These are phyloP conservation scores for Mormyrus proboscirostris DNA, from an alignment of 2,797 vertebrate species.

Conservation along the genomic window DNA sequence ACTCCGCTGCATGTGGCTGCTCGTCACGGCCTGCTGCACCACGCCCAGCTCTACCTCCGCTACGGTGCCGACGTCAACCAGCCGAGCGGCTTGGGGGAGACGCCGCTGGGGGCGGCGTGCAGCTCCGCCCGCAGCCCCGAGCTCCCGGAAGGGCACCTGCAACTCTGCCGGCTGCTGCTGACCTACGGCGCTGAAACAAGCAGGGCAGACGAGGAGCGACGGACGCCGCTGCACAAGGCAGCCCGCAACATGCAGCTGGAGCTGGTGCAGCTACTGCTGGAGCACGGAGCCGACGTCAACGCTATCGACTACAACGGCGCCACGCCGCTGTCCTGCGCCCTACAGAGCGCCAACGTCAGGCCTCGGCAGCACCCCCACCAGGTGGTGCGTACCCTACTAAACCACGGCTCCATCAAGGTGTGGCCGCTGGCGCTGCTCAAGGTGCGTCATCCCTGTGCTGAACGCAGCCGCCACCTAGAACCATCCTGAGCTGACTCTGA, in stretches of 20 bases:
- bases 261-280: conserved; percentile 52
- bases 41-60: conserved; percentile 56
- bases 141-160: conserved; percentile 27
- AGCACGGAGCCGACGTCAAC: conserved; percentile 47
- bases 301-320: conserved; percentile 58
- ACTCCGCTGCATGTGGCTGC: conserved; percentile 60
- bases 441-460: conserved; percentile 41
- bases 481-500: not conserved
- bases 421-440: conserved; percentile 61
- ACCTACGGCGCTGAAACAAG: conserved; percentile 38
- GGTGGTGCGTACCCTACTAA: conserved; percentile 56
- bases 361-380: conserved; percentile 38
- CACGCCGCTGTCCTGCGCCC: conserved; percentile 51
- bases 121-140: not conserved
- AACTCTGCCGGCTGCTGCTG: conserved; percentile 53
- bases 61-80: conserved; percentile 44
- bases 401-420: conserved; percentile 56
- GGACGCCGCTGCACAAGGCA: conserved; percentile 61
- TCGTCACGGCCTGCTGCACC: conserved; percentile 46
- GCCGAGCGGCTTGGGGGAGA: conserved; percentile 46
- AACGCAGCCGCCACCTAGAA: not conserved
- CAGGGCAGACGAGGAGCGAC: conserved; percentile 46
- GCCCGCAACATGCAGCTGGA: conserved; percentile 44
- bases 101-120: conserved; percentile 53
- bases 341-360: conserved; percentile 41